phyloP scores from a whole-genome alignment of 2,888 invertebrate species.

The Teleiodes luculella region DNA sequence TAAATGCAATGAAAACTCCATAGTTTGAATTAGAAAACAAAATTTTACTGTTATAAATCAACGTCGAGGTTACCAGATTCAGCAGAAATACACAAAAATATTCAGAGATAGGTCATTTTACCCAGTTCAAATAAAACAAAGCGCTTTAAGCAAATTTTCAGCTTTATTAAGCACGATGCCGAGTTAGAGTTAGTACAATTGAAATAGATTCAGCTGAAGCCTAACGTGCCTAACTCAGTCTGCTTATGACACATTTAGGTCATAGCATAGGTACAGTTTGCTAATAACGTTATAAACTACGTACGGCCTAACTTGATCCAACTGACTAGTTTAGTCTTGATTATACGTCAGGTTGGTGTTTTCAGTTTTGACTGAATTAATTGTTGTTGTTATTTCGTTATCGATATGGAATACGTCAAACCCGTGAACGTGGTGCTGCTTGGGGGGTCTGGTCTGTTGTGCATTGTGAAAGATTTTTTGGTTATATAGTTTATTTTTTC shows the following conservation, averaged over 20 bases:
- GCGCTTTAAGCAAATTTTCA: conserved; percentile 1
- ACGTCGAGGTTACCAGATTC: not conserved
- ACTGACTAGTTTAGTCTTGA: not conserved
- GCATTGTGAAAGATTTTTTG: no score
- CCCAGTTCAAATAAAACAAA: not conserved
- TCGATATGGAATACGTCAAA: no score
- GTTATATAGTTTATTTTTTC: no score
- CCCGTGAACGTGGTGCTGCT: no score
- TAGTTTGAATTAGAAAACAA: not conserved
- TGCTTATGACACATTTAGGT: not conserved
- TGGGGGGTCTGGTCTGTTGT: no score
- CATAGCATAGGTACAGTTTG: not conserved
- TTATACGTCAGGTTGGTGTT: no score
- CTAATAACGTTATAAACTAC: not conserved
- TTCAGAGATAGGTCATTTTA: not conserved
- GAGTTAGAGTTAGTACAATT: not conserved
- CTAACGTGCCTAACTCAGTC: not conserved
- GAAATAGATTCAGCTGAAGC: not conserved
- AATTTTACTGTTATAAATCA: not conserved
- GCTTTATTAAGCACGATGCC: not conserved
- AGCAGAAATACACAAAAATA: not conserved
- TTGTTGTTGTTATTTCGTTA: no score
- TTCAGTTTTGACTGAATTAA: no score
- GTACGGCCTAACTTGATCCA: not conserved
- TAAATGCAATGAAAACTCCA: not conserved